A percentile compares a stretch with the other conserved stretches of the same genome.
Conservation (phyloP, 1,140 invertebrate genomes). For the Thereuonema tuberculata region DNA sequence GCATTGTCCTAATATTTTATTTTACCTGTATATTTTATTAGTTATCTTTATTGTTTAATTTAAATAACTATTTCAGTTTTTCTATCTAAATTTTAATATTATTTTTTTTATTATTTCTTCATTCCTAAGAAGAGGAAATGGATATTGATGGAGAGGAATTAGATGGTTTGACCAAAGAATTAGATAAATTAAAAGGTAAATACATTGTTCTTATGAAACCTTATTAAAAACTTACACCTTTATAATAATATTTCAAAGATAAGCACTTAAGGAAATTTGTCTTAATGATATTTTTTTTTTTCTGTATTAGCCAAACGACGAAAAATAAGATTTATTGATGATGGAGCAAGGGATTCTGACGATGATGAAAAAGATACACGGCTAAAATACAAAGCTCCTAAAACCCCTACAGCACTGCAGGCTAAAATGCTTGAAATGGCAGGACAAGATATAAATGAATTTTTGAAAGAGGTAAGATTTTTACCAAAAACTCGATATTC, state of each 20-base stretch:
- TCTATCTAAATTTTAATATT: too few relatives aligned
- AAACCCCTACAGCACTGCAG: conserved; percentile 58
- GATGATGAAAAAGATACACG: conserved; percentile 28
- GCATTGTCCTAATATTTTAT: too few relatives aligned
- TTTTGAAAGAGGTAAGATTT: conserved; percentile 56
- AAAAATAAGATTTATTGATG: conserved; percentile 50
- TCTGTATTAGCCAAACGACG: conserved; percentile 30
- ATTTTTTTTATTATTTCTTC: too few relatives aligned
- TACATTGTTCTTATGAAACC: background rate
- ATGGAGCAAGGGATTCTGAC: conserved; percentile 38
- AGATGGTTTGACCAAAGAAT: conserved; percentile 17
- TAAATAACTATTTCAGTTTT: too few relatives aligned
- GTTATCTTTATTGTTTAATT: too few relatives aligned
- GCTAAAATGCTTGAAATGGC: conserved; percentile 70
- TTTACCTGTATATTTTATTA: too few relatives aligned
- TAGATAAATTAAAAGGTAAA: conserved; percentile 16
- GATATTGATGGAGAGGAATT: conserved; percentile 23
- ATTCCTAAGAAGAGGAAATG: too few relatives aligned
- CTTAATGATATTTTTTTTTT: too few relatives aligned
- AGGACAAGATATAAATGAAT: conserved; percentile 79
- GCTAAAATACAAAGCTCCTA: conserved; percentile 20
- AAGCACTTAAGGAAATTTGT: too few relatives aligned
- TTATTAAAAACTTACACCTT: background rate
- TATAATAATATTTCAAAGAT: background rate
- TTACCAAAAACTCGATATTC: too few relatives aligned